phyloP scores from a whole-genome alignment of 2,113 vertebrate genomes.

The Seriola dumerili region DNA sequence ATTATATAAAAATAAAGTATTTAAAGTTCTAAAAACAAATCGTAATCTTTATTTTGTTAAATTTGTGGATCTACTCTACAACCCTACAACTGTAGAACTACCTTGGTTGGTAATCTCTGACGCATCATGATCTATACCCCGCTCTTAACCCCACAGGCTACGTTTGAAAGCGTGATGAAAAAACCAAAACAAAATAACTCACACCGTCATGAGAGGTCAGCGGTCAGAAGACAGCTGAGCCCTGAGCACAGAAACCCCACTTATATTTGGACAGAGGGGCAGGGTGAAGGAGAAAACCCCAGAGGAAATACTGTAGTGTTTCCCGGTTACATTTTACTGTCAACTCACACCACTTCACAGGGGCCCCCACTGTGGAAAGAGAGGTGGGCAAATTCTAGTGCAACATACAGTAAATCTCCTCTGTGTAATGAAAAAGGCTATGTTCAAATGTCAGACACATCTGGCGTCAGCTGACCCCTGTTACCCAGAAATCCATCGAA shows the following conservation, averaged over 20 bases:
- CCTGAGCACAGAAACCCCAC: constrained; percentile 30
- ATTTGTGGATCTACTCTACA: neutral
- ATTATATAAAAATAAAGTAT: neutral
- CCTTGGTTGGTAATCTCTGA: neutral
- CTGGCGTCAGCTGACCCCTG: neutral
- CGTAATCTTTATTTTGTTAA: no score
- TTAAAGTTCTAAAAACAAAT: neutral
- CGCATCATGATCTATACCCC: neutral
- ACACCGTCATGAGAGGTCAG: constrained; percentile 50
- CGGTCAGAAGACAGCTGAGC: constrained; percentile 53
- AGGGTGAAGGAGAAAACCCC: constrained; percentile 27
- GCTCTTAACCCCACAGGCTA: neutral
- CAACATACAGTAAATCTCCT: constrained; percentile 43
- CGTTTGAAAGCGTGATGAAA: neutral
- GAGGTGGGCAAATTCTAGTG: neutral
- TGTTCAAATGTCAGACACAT: neutral
- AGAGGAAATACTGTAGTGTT: constrained; percentile 17
- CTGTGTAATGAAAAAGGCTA: neutral
- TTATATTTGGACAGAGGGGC: constrained; percentile 48
- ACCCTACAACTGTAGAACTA: neutral
- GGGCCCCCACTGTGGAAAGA: neutral
- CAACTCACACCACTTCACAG: constrained; percentile 6
- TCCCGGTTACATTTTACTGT: constrained; percentile 39
- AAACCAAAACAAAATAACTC: constrained; percentile 69
- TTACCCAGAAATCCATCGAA: neutral